Evolutionary conservation across 1,140 invertebrate species (phyloP).

Genomic region (Octopus sinensis): DNA sequence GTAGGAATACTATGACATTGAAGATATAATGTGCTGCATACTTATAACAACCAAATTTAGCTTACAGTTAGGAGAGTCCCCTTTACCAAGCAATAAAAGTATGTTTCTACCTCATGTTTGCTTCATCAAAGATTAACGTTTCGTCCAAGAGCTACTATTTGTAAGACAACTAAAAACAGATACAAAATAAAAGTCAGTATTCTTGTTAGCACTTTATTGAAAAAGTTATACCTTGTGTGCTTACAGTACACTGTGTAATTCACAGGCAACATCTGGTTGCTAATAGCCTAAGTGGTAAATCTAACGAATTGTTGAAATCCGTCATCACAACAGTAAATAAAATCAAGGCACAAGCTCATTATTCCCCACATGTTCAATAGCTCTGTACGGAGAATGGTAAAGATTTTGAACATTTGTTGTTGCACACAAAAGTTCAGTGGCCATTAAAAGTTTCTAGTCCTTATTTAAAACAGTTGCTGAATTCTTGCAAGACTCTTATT

Average conservation of each 20-base stretch:
- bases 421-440: background rate
- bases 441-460: background rate
- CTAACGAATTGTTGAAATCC: background rate
- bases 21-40: background rate
- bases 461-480: conserved; percentile 2
- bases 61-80: background rate
- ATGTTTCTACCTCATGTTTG: background rate
- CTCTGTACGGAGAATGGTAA: background rate
- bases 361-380: background rate
- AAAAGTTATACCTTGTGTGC: background rate
- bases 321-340: conserved; percentile 1
- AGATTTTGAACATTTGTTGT: conserved; percentile 1
- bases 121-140: background rate
- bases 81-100: background rate
- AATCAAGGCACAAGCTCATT: background rate
- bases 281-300: background rate
- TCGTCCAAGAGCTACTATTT: background rate
- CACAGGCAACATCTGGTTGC: background rate
- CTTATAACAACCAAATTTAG: background rate
- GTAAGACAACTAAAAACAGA: conserved; percentile 7
- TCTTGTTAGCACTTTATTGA: background rate
- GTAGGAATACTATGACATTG: background rate
- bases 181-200: background rate
- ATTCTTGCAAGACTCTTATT: background rate
- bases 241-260: conserved; percentile 1